These are phyloP conservation scores for Ophiothrix spiculata DNA, from an alignment of 35 echinoderm and acorn worm species.

Conservation along the genomic window DNA sequence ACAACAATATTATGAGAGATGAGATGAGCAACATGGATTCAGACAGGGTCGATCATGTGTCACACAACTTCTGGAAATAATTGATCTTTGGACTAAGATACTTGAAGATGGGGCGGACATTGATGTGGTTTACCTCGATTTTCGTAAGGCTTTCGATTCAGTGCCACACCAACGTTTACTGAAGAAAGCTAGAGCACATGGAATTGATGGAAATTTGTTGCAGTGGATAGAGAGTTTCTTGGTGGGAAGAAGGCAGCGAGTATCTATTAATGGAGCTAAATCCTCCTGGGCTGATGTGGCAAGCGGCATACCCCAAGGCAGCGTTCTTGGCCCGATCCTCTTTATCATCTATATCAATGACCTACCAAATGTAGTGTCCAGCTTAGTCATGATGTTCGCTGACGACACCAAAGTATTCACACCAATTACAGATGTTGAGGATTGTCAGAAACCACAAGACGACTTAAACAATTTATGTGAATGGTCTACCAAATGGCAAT, in stretches of 20 bases:
- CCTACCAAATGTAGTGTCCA: background rate
- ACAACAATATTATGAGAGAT: constrained; percentile 20
- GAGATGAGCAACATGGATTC: constrained; percentile 55
- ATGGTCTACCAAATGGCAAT: background rate
- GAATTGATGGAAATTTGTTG: constrained; percentile 7
- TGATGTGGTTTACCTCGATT: constrained; percentile 28
- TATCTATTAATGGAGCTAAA: background rate
- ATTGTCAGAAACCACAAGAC: background rate
- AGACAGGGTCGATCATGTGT: constrained; percentile 14
- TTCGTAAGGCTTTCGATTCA: constrained; percentile 36
- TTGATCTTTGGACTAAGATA: constrained; percentile 20
- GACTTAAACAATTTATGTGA: background rate
- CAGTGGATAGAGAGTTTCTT: constrained; percentile 21
- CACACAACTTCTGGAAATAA: constrained; percentile 26
- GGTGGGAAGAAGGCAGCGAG: constrained; percentile 7
- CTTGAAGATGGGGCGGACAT: constrained; percentile 27
- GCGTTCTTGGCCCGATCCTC: constrained; percentile 27
- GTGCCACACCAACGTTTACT: constrained; percentile 28
- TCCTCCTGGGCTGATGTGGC: background rate
- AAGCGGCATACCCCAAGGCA: constrained; percentile 41
- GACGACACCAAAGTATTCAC: background rate
- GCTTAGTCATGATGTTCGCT: background rate
- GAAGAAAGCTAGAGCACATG: constrained; percentile 26
- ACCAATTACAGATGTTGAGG: background rate
- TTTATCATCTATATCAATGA: constrained; percentile 43